These are phyloP conservation scores for Regulus satrapa DNA, from an alignment of 2,113 vertebrate genomes.

Conservation along the genomic window DNA sequence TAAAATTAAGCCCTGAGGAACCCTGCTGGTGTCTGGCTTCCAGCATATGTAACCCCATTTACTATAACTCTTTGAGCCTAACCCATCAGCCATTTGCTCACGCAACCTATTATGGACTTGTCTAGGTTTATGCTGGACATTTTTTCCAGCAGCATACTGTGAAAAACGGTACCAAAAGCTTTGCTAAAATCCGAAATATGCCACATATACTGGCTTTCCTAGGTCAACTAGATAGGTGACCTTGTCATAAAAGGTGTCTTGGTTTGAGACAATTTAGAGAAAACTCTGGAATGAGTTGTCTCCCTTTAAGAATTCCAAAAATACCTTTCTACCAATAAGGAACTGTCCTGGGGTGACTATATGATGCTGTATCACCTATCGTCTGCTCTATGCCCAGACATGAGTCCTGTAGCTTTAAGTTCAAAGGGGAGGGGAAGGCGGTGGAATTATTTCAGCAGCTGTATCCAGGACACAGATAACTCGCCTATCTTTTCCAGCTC, in stretches of 20 bases:
- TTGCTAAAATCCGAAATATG: not conserved
- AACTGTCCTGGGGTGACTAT: not conserved
- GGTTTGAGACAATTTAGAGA: not conserved
- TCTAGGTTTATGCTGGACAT: not conserved
- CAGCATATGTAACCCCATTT: not conserved
- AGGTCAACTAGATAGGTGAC: not conserved
- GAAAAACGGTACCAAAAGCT: not conserved
- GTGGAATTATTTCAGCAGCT: not conserved
- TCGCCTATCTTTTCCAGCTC: not conserved
- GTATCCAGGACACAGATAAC: not conserved
- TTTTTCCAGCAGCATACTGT: not conserved
- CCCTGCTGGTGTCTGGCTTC: not conserved
- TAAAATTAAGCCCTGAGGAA: not conserved
- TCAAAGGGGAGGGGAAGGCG: not conserved
- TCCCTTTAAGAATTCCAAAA: not conserved
- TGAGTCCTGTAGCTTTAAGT: not conserved
- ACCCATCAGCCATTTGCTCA: not conserved
- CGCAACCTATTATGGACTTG: not conserved
- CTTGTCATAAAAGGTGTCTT: not conserved
- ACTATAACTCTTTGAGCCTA: not conserved
- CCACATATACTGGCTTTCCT: not conserved
- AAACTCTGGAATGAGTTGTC: not conserved
- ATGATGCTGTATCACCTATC: not conserved
- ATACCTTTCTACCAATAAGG: not conserved
- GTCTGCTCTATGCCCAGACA: not conserved